phyloP scores from a whole-genome alignment of 2,113 vertebrate species.

The Dolichotis patagonum region DNA sequence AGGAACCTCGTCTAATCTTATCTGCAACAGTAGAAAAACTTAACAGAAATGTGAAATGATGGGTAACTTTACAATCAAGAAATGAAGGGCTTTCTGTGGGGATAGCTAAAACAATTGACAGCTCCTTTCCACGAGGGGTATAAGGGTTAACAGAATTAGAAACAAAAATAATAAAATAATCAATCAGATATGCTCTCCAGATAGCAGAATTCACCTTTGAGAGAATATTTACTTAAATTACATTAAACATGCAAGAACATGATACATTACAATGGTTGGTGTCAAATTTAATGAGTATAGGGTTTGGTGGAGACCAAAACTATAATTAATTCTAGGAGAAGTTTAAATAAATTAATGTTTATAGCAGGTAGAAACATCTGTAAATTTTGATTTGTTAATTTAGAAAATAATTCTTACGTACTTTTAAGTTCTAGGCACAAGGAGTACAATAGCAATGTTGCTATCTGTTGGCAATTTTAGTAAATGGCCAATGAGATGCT shows the following conservation, averaged over 20 bases:
- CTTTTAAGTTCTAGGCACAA: neutral
- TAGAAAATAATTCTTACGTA: neutral
- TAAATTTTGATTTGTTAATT: neutral
- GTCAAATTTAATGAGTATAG: slow-evolving; percentile 6
- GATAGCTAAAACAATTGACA: slow-evolving; percentile 4
- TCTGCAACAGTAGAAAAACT: neutral
- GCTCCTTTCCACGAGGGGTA: slow-evolving; percentile 6
- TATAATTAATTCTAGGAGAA: slow-evolving; percentile 41
- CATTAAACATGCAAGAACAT: neutral
- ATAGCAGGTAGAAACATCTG: neutral
- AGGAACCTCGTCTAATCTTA: neutral
- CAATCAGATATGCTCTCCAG: neutral
- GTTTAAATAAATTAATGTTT: slow-evolving; percentile 38
- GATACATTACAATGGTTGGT: neutral
- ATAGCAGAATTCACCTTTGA: slow-evolving; percentile 35
- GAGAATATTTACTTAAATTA: slow-evolving; percentile 35
- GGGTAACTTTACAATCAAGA: neutral
- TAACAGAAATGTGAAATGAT: neutral
- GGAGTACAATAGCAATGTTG: neutral
- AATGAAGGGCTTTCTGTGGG: neutral
- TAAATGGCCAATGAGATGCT: neutral
- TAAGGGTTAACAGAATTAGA: slow-evolving; percentile 12
- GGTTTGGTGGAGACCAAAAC: neutral
- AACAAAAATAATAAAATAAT: slow-evolving; percentile 45
- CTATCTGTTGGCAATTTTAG: neutral